Evolutionary conservation across 2,888 invertebrate species (phyloP).

Genomic region (Trimorus sp.): DNA sequence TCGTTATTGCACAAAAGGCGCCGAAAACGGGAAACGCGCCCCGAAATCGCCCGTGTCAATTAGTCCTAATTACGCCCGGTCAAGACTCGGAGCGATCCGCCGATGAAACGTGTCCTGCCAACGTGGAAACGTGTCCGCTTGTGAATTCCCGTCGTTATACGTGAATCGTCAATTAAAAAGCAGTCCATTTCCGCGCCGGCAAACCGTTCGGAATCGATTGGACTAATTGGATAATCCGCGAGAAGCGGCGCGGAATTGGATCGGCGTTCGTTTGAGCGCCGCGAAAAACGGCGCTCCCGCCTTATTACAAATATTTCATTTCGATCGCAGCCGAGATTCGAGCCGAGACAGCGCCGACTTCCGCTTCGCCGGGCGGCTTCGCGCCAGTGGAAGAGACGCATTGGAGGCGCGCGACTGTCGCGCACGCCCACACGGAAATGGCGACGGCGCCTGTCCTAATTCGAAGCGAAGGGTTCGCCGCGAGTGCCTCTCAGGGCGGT

Average conservation of each 20-base stretch:
- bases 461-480: constrained; percentile 66
- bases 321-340: constrained; percentile 39
- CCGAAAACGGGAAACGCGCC: too few relatives aligned
- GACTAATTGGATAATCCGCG: neutral
- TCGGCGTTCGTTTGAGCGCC: constrained; percentile 7
- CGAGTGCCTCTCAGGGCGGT: constrained; percentile 66
- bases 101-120: too few relatives aligned
- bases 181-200: neutral
- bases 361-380: constrained; percentile 59
- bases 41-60: too few relatives aligned
- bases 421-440: constrained; percentile 80
- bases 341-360: constrained; percentile 57
- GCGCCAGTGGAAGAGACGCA: constrained; percentile 55
- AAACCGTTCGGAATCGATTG: neutral
- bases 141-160: neutral
- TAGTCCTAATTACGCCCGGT: neutral
- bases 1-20: too few relatives aligned
- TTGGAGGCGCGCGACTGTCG: constrained; percentile 68
- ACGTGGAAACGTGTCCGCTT: too few relatives aligned
- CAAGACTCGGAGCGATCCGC: too few relatives aligned
- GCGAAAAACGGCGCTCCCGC: constrained; percentile 37
- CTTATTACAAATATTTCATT: constrained; percentile 61
- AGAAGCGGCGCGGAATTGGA: constrained; percentile 23
- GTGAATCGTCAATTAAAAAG: neutral
- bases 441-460: constrained; percentile 75